Evolutionary conservation across 2,797 vertebrate genomes (phyloP), one percentile per base, ranked within the genome.

Genomic region (Borostomias antarcticus): DNA sequence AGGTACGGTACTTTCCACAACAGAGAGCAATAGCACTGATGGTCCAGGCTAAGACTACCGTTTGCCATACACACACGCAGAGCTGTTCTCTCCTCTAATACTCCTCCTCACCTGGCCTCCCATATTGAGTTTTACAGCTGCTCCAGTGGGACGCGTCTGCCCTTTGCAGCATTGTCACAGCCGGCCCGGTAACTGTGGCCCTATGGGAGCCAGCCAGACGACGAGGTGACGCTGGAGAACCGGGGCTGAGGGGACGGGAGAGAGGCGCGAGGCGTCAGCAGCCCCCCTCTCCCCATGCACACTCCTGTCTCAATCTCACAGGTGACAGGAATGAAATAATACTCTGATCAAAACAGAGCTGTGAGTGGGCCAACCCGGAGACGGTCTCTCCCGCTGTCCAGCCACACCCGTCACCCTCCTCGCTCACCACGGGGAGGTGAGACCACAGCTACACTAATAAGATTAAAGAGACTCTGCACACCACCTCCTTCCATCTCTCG

Each of bases 281-380:
- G 50, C 70, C 68, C 47, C 33, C 33, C 43, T 3, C 43, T 11
- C 1, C 43, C 9, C 43, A 4, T 3, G 4, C 43, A 45, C 43
- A 4, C 5, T 11, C 9, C 48, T 7, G 9, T 54, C 4, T 26
- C 63, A 50, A 70, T 81, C 81, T 83, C 81, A 50, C 65, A 84
- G 82, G 81, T 82, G 86, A 84, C 84, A 77, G 69, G 57, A 69
- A 77, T 84, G 67, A 88, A 86, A 84, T 84, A 86, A 82, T 64
- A 77, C 84, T 82, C 82, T 78, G 79, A 82, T 83, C 79, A 58
- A 64, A 30, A 62, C 50, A 30, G 35, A 67, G 69, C 79, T 61
- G 66, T 68, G 33, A 67, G 72, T 70, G 15, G 40, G 63, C 68
- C 63, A 37, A 75, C 82, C 84, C 77, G 64, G 11, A 64, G 7